Evolutionary conservation across 2,888 invertebrate genomes (phyloP).

Genomic region (Agrypnus murinus): DNA sequence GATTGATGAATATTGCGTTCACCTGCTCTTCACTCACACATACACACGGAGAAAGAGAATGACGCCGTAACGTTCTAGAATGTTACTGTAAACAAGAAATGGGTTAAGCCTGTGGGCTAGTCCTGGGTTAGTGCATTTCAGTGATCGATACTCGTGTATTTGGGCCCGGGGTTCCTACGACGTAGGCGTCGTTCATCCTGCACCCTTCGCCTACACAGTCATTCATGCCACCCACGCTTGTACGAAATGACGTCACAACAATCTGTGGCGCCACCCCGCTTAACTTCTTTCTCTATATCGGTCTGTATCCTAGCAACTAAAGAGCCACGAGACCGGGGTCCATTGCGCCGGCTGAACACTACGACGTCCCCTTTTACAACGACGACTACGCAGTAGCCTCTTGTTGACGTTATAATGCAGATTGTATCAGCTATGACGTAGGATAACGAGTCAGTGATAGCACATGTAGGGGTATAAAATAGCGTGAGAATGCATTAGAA

Average conservation of each 20-base stretch:
- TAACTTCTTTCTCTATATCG: conserved; percentile 61
- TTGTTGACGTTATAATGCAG: conserved; percentile 33
- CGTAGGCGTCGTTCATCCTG: conserved; percentile 60
- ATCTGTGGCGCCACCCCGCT: conserved; percentile 68
- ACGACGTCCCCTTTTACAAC: conserved; percentile 2
- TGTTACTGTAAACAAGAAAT: conserved; percentile 29
- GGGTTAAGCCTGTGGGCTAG: conserved; percentile 39
- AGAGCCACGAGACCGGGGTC: conserved; percentile 70
- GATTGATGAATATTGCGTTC: conserved; percentile 20
- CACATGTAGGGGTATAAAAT: conserved; percentile 23
- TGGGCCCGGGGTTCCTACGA: conserved; percentile 59
- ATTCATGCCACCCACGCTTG: conserved; percentile 71
- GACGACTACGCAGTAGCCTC: conserved; percentile 42
- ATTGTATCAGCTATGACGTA: conserved; percentile 37
- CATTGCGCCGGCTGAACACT: conserved; percentile 68
- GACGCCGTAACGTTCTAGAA: conserved; percentile 29
- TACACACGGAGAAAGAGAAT: not conserved
- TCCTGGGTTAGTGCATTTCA: conserved; percentile 51
- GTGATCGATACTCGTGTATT: conserved; percentile 60
- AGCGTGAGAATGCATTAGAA: conserved; percentile 1
- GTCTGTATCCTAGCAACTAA: conserved; percentile 73
- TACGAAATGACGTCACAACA: conserved; percentile 76
- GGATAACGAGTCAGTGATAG: conserved; percentile 24
- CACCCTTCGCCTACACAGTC: conserved; percentile 68
- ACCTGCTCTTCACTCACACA: not conserved